A percentile compares a stretch with the other conserved stretches of the same genome.
phyloP scores from a whole-genome alignment of 2,888 invertebrate species.

The Scaptomyza flava region DNA sequence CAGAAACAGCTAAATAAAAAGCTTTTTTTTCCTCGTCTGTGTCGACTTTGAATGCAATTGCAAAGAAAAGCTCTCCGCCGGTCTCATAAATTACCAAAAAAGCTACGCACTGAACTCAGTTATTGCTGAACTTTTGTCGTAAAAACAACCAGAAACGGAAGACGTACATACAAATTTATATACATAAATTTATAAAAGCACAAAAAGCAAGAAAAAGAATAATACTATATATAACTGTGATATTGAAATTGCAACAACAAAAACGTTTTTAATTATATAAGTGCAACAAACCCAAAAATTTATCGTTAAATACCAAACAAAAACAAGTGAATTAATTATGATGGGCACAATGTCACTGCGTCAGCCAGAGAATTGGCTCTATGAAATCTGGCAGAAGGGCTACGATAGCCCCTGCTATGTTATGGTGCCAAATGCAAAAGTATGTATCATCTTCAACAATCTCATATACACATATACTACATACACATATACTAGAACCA shows the following conservation, averaged over 20 bases:
- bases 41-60: constrained; percentile 40
- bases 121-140: constrained; percentile 81
- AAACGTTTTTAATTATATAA: constrained; percentile 33
- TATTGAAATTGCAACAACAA: constrained; percentile 35
- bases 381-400: constrained; percentile 88
- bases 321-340: constrained; percentile 59
- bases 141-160: constrained; percentile 50
- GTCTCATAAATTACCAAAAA: constrained; percentile 71
- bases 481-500: neutral
- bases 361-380: constrained; percentile 86
- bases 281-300: constrained; percentile 24
- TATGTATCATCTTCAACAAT: constrained; percentile 82
- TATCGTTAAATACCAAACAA: neutral
- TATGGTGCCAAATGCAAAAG: constrained; percentile 89
- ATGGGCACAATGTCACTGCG: constrained; percentile 84
- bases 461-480: no score
- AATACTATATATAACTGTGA: constrained; percentile 19
- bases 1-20: constrained; percentile 23
- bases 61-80: constrained; percentile 75
- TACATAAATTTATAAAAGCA: constrained; percentile 19
- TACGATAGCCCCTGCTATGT: constrained; percentile 88
- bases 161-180: constrained; percentile 8
- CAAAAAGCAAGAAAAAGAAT: constrained; percentile 27
- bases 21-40: constrained; percentile 28
- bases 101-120: constrained; percentile 73